These are phyloP conservation scores for Aix galericulata DNA, from an alignment of 2,113 vertebrate species.

Conservation along the genomic window DNA sequence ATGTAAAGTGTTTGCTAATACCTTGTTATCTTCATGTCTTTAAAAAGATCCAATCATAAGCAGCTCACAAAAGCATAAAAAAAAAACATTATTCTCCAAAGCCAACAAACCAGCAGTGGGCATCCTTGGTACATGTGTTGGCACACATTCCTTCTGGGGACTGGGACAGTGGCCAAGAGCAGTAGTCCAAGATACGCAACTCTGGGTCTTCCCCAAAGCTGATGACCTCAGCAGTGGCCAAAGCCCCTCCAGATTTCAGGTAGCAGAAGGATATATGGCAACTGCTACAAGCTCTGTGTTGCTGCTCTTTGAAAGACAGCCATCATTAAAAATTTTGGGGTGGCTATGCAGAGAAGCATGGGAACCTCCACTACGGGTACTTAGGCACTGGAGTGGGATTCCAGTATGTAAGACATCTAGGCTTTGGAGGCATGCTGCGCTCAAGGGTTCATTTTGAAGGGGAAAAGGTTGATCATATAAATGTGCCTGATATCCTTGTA, in stretches of 20 bases:
- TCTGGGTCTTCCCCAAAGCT: neutral
- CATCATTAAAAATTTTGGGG: neutral
- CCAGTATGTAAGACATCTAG: neutral
- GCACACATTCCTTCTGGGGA: neutral
- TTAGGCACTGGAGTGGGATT: neutral
- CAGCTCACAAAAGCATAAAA: neutral
- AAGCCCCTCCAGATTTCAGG: neutral
- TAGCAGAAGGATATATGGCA: neutral
- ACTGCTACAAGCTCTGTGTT: neutral
- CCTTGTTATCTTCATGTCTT: neutral
- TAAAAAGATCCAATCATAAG: neutral
- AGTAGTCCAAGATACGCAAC: neutral
- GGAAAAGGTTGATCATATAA: neutral
- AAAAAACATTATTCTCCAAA: neutral
- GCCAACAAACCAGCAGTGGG: neutral
- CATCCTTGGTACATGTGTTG: neutral
- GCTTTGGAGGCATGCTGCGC: neutral
- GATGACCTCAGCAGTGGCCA: neutral
- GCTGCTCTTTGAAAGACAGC: neutral
- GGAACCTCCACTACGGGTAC: neutral
- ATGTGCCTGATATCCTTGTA: neutral
- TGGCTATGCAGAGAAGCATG: neutral
- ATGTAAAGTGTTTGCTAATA: neutral
- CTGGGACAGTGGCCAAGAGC: neutral
- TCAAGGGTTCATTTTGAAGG: neutral